These are phyloP conservation scores for Phaetusa simplex DNA, from an alignment of 2,113 vertebrate genomes.

Conservation along the genomic window DNA sequence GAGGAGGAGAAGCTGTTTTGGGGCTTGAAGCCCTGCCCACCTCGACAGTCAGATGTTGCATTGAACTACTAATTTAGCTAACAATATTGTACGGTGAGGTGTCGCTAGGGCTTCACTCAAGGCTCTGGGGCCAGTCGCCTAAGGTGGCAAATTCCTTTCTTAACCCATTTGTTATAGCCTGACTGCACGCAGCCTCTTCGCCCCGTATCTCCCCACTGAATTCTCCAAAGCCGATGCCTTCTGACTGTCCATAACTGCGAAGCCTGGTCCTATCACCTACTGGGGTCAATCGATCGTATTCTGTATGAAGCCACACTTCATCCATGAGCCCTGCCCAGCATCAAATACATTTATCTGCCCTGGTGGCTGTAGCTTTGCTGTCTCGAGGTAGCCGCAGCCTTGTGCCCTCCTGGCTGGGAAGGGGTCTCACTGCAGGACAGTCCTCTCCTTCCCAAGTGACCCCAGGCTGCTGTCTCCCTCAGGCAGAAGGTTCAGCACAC, in stretches of 20 bases:
- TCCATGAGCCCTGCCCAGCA: background rate
- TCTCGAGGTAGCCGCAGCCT: background rate
- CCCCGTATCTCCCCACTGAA: background rate
- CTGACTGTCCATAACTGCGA: background rate
- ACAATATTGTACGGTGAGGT: background rate
- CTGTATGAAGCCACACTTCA: background rate
- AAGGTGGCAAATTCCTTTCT: background rate
- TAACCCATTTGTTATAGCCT: background rate
- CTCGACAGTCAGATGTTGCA: background rate
- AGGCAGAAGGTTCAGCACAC: background rate
- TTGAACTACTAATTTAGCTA: background rate
- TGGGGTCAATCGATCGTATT: background rate
- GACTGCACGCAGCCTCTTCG: rapidly evolving
- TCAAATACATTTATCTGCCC: background rate
- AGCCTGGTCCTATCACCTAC: background rate
- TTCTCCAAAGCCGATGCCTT: background rate
- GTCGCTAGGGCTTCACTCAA: background rate
- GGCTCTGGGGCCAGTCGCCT: background rate
- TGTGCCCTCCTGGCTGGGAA: rapidly evolving
- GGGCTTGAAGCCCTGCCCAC: background rate
- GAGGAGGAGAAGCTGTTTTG: background rate
- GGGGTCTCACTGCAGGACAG: background rate
- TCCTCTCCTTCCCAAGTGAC: background rate
- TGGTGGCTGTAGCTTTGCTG: background rate
- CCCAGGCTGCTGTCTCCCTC: background rate